Evolutionary conservation across 2,113 vertebrate species (phyloP), one percentile per base, ranked within the genome.

Genomic region (Galbula dea): DNA sequence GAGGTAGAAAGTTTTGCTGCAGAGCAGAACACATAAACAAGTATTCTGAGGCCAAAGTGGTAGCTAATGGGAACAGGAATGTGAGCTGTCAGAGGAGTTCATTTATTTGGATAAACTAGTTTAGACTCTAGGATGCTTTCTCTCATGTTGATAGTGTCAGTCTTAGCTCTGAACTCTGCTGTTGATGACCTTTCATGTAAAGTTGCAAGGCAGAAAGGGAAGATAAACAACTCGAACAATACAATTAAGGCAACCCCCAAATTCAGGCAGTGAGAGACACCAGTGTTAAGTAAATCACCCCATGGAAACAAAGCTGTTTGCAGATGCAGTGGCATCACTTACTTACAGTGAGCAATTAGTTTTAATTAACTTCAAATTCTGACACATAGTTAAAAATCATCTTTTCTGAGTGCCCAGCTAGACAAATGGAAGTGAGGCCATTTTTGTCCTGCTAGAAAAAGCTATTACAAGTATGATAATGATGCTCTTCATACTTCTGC

Each of bases 351-450:
- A 73, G 91, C 90, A 96, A 96, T 97, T 97, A 94, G 79, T 96
- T 97, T 97, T 97, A 97, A 96, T 97, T 97, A 96, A 95, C 88
- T 93, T 97, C 95, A 97, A 93, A 94, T 95, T 95, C 76, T 95
- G 96, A 95, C 94, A 97, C 78, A 54, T 67, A 62, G 76, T 88
- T 93, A 88, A 89, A 93, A 89, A 86, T 46, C 36, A 72, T 63
- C 67, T 90, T 69, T 95, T 95, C 45, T 74, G 49, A 86, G 58
- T 83, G 65, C 77, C 58, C 62, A 89, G 68, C 41, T 71, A 82
- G 89, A 71, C 65, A 94, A 96, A 84, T 90, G 34, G 58, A 92
- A 92, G 80, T 93, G 91, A 54, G 59, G n/a, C 49, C 58, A 71
- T 78, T 94, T n/a, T 92, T 86, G 43, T 88, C 78, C 58, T 89